Evolutionary conservation across 2,797 vertebrate genomes (phyloP).

Genomic region (Xyrichtys novacula): DNA sequence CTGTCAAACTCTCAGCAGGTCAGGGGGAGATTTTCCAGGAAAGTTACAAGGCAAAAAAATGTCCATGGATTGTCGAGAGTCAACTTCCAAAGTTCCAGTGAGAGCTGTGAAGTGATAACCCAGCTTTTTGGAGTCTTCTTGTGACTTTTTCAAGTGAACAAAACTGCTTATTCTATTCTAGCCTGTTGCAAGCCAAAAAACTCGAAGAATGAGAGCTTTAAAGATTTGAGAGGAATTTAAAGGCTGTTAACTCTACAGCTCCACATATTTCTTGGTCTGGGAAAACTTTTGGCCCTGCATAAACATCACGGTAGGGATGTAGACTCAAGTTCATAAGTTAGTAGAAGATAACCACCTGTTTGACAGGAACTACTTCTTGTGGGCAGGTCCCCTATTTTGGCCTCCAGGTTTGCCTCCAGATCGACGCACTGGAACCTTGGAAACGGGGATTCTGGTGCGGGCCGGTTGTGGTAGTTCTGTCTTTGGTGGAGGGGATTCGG

Average conservation of each 20-base stretch:
- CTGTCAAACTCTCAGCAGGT: conserved; percentile 48
- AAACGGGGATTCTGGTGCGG: conserved; percentile 97
- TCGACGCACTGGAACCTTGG: conserved; percentile 95
- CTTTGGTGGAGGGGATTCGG: conserved; percentile 85
- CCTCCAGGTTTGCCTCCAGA: conserved; percentile 89
- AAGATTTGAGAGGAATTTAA: conserved; percentile 69
- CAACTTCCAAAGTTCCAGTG: conserved; percentile 61
- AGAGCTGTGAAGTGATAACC: conserved; percentile 60
- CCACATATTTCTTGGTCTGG: conserved; percentile 71
- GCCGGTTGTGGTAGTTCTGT: conserved; percentile 83
- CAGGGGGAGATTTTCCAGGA: conserved; percentile 52
- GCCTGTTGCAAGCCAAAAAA: conserved; percentile 46
- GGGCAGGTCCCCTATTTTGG: conserved; percentile 82
- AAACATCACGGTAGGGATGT: conserved; percentile 47
- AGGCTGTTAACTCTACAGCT: conserved; percentile 67
- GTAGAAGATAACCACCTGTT: conserved; percentile 1
- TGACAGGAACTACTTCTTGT: conserved; percentile 88
- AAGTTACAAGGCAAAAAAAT: conserved; percentile 58
- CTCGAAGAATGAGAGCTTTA: conserved; percentile 60
- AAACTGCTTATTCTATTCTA: conserved; percentile 57
- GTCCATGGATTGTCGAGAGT: conserved; percentile 70
- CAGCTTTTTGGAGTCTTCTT: conserved; percentile 69
- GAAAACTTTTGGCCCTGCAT: conserved; percentile 64
- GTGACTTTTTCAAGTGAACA: conserved; percentile 71
- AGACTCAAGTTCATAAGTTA: conserved; percentile 38